Evolutionary conservation across 1,140 invertebrate species (phyloP), one percentile per base, ranked within the genome.

Genomic region (Hylaeus anthracinus): DNA sequence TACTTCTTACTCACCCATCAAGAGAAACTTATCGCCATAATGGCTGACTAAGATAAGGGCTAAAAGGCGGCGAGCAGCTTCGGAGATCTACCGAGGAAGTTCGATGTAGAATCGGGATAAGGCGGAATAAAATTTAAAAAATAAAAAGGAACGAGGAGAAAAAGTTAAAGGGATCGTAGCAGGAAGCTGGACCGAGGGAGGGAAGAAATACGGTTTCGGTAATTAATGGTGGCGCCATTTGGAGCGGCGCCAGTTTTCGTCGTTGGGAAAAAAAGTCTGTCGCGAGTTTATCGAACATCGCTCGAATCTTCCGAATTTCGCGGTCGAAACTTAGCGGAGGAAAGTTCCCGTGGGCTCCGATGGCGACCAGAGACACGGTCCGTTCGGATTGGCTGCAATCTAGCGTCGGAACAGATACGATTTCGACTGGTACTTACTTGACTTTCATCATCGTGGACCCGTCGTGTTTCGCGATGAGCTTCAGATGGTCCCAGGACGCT

Each of bases 401-500:
- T 60, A n/a, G 26, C 58, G n/a, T 9, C 64, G 64, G n/a, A 15
- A 66, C 43, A 67, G 41, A 66, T 43, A 67, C n/a, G 56, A 71
- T 71, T 64, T 81, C 65, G 43, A 67, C 51, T 61, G 63, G 74
- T 88, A 92, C 92, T 93, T 92, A 96, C 95, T 98, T 98, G 56
- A 96, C 95, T 94, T 98, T 98, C 92, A 98, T 96, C 92, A 97
- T 97, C 63, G 96, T 97, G 1, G 97, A 97, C 41, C 97, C 97
- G 90, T 99, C 98, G 92, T 99, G 98, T 92, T 99, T 99, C 5
- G 97, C 96, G 79, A 99, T 98, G 48, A 97, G 95, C 94, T 99
- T 98, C 81, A 99, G 95, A 92, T 99, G 97, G 92, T 99, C 98
- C 97, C 98, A 99, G 0, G 98, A 99, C 12, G 97, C 96, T 92